These are phyloP conservation scores for Cabera pusaria DNA, from an alignment of 2,888 invertebrate genomes.

Conservation along the genomic window DNA sequence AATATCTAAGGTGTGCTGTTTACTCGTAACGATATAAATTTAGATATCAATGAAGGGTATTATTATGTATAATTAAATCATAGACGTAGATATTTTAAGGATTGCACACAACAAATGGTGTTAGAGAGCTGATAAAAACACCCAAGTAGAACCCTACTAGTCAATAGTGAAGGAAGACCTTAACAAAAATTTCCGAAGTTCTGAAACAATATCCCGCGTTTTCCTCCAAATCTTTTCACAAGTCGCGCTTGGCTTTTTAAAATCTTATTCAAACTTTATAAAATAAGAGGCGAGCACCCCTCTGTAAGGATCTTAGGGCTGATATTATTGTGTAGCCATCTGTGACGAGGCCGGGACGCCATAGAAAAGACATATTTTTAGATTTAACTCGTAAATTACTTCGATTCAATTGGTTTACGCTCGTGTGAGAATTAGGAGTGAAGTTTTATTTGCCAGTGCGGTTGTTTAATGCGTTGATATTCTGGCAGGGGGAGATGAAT, in stretches of 20 bases:
- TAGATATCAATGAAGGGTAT: too few relatives aligned
- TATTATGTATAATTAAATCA: too few relatives aligned
- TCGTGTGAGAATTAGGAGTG: slow-evolving; percentile 74
- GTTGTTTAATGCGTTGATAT: slow-evolving; percentile 56
- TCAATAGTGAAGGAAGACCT: slow-evolving; percentile 30
- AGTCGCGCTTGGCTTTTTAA: slow-evolving; percentile 71
- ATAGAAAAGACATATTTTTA: slow-evolving; percentile 81
- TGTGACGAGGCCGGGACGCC: slow-evolving; percentile 72
- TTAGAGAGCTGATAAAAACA: too few relatives aligned
- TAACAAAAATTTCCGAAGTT: slow-evolving; percentile 44
- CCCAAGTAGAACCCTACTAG: too few relatives aligned
- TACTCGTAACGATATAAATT: too few relatives aligned
- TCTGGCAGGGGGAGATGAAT: slow-evolving; percentile 19
- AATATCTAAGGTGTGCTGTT: too few relatives aligned
- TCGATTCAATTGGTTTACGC: slow-evolving; percentile 79
- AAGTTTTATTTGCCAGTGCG: slow-evolving; percentile 70
- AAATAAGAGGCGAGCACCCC: slow-evolving; percentile 74
- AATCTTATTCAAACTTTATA: slow-evolving; percentile 83
- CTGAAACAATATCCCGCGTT: slow-evolving; percentile 51
- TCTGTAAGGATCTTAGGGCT: slow-evolving; percentile 58
- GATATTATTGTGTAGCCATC: slow-evolving; percentile 81
- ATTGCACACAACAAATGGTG: too few relatives aligned
- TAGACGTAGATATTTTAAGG: too few relatives aligned
- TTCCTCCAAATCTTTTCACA: slow-evolving; percentile 54
- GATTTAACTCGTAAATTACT: slow-evolving; percentile 82